Base-by-base conservation (phyloP, 1,140 invertebrate genomes). In the Halotydeus destructor region DNA sequence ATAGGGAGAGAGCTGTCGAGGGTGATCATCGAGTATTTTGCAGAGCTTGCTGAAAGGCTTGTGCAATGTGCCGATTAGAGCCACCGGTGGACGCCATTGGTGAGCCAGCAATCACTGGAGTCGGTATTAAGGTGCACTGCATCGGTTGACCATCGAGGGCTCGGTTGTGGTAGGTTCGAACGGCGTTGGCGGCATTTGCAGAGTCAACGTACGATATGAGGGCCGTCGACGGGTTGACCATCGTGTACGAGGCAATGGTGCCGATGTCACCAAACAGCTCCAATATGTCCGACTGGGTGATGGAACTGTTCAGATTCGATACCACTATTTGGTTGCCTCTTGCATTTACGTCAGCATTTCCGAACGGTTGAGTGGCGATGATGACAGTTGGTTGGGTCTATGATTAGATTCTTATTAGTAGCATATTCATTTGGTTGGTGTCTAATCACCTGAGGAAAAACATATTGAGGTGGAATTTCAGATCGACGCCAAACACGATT, bases 201-300 rank as follows among this genome's bases (percentile, higher is more conserved):
- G 77, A 60, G 27, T 71, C 74, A 51, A 78, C 74, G 56, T 84
- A 91, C 48, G 86, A 76, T 9, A 89, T 81, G 64, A 89, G 82
- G 1, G 83, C 84, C 9, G 74, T 75, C 4, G 84, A 83, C 3
- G 75, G 71, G 38, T 80, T 71, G n/a, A 86, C 72, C 50, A 89
- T 64, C 50, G 75, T 70, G 2, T 81, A 81, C 47, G 76, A 72
- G 28, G 81, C 60, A 53, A 93, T 67, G 34, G 79, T 72, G 9
- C 85, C 85, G 44, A 91, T 75, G 55, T 85, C 82, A 54, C 80
- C 81, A 66, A 91, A 91, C 34, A 93, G 64, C 63, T 93, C 85
- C 71, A 83, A 25, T 28, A 40, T 6, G 12, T 44, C 42, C 4
- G 6, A 4, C 30, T 44, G 38, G 22, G 42, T 44, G 5, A 44